phyloP scores from a whole-genome alignment of 2,888 invertebrate genomes.

The Leucophenga montana region DNA sequence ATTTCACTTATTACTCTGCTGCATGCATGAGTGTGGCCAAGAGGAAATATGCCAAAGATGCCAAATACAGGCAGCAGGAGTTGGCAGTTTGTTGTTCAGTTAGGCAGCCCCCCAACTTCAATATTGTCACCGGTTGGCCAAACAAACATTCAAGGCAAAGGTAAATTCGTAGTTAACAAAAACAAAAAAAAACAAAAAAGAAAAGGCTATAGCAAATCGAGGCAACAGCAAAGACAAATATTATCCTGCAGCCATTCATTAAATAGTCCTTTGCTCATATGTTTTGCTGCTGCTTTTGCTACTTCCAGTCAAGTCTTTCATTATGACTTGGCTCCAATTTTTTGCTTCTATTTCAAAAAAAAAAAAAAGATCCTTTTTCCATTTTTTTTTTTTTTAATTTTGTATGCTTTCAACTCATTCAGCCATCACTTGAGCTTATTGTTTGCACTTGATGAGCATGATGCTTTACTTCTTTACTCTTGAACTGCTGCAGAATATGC shows the following conservation, averaged over 20 bases:
- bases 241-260: slow-evolving; percentile 62
- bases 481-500: no score
- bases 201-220: slow-evolving; percentile 24
- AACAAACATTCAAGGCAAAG: slow-evolving; percentile 46
- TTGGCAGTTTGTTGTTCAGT: slow-evolving; percentile 26
- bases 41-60: not conserved
- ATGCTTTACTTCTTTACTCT: not conserved
- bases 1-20: not conserved
- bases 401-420: no score
- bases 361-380: no score
- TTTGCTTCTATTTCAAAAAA: slow-evolving; percentile 37
- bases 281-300: slow-evolving; percentile 36
- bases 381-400: no score
- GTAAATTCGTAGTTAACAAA: not conserved
- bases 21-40: slow-evolving; percentile 18
- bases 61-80: no score
- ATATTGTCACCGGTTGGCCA: slow-evolving; percentile 54
- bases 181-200: no score
- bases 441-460: slow-evolving; percentile 43
- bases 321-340: slow-evolving; percentile 2
- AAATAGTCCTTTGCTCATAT: slow-evolving; percentile 62
- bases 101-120: slow-evolving; percentile 61
- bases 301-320: not conserved
- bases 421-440: slow-evolving; percentile 30
- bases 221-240: slow-evolving; percentile 52